Evolutionary conservation across 2,888 invertebrate species (phyloP), one percentile per base, ranked within the genome.

Genomic region (Aquatica leii): DNA sequence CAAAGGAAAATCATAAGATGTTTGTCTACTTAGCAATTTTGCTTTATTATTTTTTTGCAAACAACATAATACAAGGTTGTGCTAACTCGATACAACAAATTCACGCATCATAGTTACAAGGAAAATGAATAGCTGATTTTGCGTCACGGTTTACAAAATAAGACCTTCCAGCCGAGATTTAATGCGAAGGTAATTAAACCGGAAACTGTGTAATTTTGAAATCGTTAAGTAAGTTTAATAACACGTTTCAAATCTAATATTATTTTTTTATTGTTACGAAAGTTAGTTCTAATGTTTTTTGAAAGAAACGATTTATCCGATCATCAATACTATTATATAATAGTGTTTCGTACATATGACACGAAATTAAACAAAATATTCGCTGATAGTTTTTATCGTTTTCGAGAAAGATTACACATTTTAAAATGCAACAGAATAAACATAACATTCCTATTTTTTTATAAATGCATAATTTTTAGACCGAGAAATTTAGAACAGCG

Each of bases 61-160:
- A 12, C n/a, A 37, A 37, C 37, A 12, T 24, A 24, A 24, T 24
- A 24, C 24, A 24, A 24, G 24, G 24, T 24, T 37, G 37, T 37
- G 12, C 12, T 37, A 37, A 37, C 37, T 37, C 9, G 37, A 37
- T 37, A 6, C 12, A 12, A 37, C 11, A 11, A 37, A 37, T 3
- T 37, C 12, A 37, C 37, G 37, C n/a, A 37, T 11, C 37, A 11
- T 37, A 37, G 37, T n/a, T 37, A 37, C 12, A 12, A 37, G 37
- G 24, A 37, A 37, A 37, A 37, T 37, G 11, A 37, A 12, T 37
- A 37, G 12, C 11, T 12, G 12, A 37, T 9, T 37, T 37, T 37
- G 12, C n/a, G 4, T 37, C 37, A 37, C 37, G 37, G 37, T 37
- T n/a, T 37, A 37, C 37, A 37, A 37, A 37, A 37, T 37, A n/a